Conservation (phyloP, 2,888 invertebrate species). For the Drosophila colorata region DNA sequence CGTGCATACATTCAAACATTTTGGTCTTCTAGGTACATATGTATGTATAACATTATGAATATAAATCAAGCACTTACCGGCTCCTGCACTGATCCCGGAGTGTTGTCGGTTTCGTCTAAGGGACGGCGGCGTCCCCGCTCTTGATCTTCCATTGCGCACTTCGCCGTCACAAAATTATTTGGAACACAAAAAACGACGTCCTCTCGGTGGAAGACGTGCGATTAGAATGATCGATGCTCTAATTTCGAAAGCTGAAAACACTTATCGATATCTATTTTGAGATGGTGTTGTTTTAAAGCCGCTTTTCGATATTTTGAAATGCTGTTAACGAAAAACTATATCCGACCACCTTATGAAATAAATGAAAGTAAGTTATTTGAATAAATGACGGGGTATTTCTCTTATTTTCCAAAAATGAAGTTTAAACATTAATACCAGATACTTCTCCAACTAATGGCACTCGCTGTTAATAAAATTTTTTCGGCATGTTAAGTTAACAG, state of each 20-base stretch:
- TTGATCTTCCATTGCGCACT: slow-evolving; percentile 34
- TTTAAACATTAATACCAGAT: background rate
- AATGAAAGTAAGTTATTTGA: too few relatives aligned
- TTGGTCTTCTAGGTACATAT: background rate
- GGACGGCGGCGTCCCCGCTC: slow-evolving; percentile 47
- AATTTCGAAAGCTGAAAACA: background rate
- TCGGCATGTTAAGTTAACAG: slow-evolving; percentile 17
- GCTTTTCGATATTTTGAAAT: background rate
- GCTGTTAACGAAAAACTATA: background rate
- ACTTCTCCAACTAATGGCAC: background rate
- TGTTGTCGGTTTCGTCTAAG: background rate
- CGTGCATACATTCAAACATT: background rate
- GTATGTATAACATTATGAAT: background rate
- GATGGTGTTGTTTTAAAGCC: background rate
- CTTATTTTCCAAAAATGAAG: too few relatives aligned
- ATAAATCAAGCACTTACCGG: slow-evolving; percentile 33
- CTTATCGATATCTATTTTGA: background rate
- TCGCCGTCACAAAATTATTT: background rate
- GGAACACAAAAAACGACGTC: background rate
- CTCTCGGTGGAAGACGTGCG: background rate
- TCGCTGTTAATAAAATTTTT: slow-evolving; percentile 4
- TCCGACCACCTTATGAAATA: background rate
- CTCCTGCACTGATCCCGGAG: background rate
- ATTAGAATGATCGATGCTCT: slow-evolving; percentile 12
- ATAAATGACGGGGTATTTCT: too few relatives aligned